These are phyloP conservation scores for Scaptomyza polygonia DNA, from an alignment of 2,888 invertebrate species.

Conservation along the genomic window DNA sequence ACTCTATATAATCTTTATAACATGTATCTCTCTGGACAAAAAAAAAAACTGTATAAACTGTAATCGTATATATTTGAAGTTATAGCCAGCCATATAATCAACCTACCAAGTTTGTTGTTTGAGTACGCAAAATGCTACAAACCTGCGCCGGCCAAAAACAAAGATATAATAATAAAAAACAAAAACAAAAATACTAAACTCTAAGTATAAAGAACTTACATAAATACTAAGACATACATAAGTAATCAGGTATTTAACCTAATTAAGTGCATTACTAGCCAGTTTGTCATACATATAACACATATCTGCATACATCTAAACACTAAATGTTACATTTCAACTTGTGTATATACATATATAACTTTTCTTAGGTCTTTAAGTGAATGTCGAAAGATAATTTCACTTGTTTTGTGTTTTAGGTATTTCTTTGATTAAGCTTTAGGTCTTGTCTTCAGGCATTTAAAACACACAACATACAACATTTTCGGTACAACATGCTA, in stretches of 20 bases:
- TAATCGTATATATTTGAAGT: constrained; percentile 72
- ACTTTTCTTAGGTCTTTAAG: constrained; percentile 20
- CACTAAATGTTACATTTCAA: constrained; percentile 34
- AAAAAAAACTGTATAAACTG: constrained; percentile 61
- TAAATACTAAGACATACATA: constrained; percentile 56
- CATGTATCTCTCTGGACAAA: constrained; percentile 33
- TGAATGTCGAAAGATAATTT: constrained; percentile 1
- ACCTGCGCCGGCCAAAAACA: constrained; percentile 81
- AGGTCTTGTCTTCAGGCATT: constrained; percentile 37
- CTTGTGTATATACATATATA: constrained; percentile 21
- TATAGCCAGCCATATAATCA: constrained; percentile 73
- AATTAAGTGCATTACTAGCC: constrained; percentile 54
- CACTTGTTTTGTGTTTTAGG: constrained; percentile 22
- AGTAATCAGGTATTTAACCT: constrained; percentile 68
- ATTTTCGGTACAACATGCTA: constrained; percentile 22
- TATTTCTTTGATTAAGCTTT: constrained; percentile 33
- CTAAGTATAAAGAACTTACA: constrained; percentile 67
- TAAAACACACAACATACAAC: constrained; percentile 23
- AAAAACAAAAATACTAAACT: constrained; percentile 46
- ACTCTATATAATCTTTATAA: constrained; percentile 37
- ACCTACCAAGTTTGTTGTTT: constrained; percentile 71
- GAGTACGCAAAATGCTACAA: constrained; percentile 80
- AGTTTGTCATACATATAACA: constrained; percentile 16
- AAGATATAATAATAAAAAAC: constrained; percentile 38
- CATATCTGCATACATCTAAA: constrained; percentile 25